A percentile compares a stretch with the other conserved stretches of the same genome.
These are phyloP conservation scores for Hemicrepidius hirtus DNA, from an alignment of 2,888 invertebrate species.

Conservation along the genomic window DNA sequence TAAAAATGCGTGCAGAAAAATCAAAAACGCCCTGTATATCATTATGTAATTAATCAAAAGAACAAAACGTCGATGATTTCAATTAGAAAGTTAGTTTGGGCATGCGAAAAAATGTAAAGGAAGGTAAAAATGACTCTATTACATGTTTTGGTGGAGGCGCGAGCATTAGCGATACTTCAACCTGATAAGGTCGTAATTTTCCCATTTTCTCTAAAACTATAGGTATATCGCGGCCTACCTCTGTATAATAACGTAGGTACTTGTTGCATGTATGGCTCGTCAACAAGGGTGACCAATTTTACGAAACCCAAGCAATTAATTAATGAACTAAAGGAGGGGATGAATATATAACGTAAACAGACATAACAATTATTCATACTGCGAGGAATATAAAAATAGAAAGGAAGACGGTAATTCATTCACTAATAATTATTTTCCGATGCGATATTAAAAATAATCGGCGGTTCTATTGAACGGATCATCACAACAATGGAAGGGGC, in stretches of 20 bases:
- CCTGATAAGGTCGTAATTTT: slow-evolving; percentile 26
- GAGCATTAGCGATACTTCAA: background rate
- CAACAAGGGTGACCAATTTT: slow-evolving; percentile 4
- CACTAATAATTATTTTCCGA: slow-evolving; percentile 9
- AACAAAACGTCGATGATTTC: slow-evolving; percentile 1
- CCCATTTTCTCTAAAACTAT: slow-evolving; percentile 36
- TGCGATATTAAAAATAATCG: background rate
- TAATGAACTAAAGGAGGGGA: background rate
- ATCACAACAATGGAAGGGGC: background rate
- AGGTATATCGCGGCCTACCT: slow-evolving; percentile 14
- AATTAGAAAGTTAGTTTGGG: background rate
- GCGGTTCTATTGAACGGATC: background rate
- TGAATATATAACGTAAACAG: background rate
- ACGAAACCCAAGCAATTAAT: slow-evolving; percentile 14
- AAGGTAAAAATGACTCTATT: slow-evolving; percentile 19
- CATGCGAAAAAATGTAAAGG: slow-evolving; percentile 10
- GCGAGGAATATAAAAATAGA: background rate
- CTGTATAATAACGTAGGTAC: slow-evolving; percentile 17
- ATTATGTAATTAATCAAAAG: background rate
- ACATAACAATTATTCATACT: background rate
- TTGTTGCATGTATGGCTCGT: slow-evolving; percentile 20
- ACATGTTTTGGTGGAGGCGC: slow-evolving; percentile 11
- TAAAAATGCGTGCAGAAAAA: background rate
- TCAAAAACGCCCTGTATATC: background rate
- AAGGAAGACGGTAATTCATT: background rate